phyloP scores from a whole-genome alignment of 2,113 vertebrate genomes.

The Amia ocellicauda region DNA sequence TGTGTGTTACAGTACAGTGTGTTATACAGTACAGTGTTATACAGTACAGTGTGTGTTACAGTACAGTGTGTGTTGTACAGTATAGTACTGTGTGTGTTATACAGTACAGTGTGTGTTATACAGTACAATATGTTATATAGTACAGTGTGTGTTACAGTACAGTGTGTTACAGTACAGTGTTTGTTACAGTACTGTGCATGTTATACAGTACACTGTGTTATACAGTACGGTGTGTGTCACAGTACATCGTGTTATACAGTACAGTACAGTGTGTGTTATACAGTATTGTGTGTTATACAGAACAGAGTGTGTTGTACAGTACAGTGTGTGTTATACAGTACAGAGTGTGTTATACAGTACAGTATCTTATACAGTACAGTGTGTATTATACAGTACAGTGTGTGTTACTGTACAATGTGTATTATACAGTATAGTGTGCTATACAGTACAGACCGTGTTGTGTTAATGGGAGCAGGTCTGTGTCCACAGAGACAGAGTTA shows the following conservation, averaged over 20 bases:
- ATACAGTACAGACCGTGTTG: slow-evolving; percentile 22
- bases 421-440: slow-evolving; percentile 36
- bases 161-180: not conserved
- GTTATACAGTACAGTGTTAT: too few relatives aligned
- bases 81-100: not conserved
- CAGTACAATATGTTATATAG: not conserved
- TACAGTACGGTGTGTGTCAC: slow-evolving; percentile 12
- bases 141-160: not conserved
- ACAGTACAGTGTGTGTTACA: slow-evolving; percentile 12
- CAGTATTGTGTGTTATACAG: too few relatives aligned
- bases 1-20: too few relatives aligned
- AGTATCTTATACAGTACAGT: too few relatives aligned
- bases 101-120: not conserved
- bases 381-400: too few relatives aligned
- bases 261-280: too few relatives aligned
- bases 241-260: too few relatives aligned
- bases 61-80: too few relatives aligned
- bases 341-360: too few relatives aligned
- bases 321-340: too few relatives aligned
- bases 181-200: not conserved
- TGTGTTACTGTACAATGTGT: slow-evolving; percentile 33
- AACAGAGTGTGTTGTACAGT: too few relatives aligned
- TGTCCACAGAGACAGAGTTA: slow-evolving; percentile 67
- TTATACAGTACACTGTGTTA: not conserved
- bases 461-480: slow-evolving; percentile 46